Conservation (phyloP, 2,797 vertebrate genomes). For the Sebastes variabilis region DNA sequence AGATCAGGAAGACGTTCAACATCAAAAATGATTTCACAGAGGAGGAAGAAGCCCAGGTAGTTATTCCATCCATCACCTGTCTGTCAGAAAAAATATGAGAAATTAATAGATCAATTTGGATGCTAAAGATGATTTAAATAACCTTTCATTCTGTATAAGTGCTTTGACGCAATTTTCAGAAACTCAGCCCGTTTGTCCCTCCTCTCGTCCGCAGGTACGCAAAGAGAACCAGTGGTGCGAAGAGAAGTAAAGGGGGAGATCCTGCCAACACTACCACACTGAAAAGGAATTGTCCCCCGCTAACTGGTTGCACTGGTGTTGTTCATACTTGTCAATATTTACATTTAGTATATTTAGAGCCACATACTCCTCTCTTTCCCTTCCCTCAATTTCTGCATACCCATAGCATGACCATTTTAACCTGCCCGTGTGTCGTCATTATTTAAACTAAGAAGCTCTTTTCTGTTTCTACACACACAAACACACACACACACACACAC, state of each 20-base stretch:
- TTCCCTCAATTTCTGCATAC: constrained; percentile 67
- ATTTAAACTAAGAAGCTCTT: constrained; percentile 74
- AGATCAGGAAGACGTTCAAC: constrained; percentile 99
- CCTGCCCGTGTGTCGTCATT: constrained; percentile 87
- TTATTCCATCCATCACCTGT: not conserved
- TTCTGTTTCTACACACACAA: constrained; percentile 51
- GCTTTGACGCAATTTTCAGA: not conserved
- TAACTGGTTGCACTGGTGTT: constrained; percentile 97
- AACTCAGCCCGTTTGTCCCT: not conserved
- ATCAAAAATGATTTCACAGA: constrained; percentile 99
- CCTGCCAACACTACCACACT: constrained; percentile 85
- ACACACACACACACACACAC: constrained; percentile 49
- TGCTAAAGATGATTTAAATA: not conserved
- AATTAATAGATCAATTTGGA: not conserved
- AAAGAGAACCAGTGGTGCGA: constrained; percentile 99
- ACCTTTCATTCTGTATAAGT: not conserved
- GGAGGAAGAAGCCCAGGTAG: constrained; percentile 99
- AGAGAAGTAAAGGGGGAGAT: constrained; percentile 89
- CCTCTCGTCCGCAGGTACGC: constrained; percentile 86
- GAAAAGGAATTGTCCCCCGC: constrained; percentile 88
- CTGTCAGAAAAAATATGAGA: not conserved
- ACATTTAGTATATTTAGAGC: constrained; percentile 85
- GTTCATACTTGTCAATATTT: constrained; percentile 99
- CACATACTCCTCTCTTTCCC: constrained; percentile 63
- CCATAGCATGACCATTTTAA: constrained; percentile 87